A percentile compares a stretch with the other conserved stretches of the same genome.
Evolutionary conservation across 2,113 vertebrate genomes (phyloP).

Genomic region (Corythaixoides concolor): DNA sequence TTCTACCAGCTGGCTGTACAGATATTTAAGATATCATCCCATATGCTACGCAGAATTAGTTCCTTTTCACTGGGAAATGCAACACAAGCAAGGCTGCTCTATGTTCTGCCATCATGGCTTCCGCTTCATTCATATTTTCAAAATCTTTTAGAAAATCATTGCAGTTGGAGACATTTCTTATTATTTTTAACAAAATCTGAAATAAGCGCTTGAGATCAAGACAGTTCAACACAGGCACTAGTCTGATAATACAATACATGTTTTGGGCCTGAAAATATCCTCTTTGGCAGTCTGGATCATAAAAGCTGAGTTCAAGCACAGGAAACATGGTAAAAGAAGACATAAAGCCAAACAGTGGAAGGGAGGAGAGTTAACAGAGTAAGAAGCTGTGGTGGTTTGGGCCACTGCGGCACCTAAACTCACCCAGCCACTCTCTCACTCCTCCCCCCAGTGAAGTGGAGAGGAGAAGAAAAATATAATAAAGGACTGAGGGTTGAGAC

Average conservation of each 20-base stretch:
- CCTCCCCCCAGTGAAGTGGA: no score
- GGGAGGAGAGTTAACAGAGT: background rate
- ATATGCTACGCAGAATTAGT: constrained; percentile 14
- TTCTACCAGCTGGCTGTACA: constrained; percentile 26
- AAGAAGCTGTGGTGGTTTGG: no score
- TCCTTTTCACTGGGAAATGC: background rate
- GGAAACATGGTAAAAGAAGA: background rate
- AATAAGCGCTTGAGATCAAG: background rate
- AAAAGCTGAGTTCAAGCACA: background rate
- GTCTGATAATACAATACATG: background rate
- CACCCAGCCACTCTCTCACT: no score
- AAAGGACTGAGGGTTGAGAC: no score
- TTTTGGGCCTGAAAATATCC: background rate
- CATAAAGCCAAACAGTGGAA: background rate
- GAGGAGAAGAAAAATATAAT: no score
- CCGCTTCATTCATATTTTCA: background rate
- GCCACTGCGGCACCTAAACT: no score
- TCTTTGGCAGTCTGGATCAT: background rate
- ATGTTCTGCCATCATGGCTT: background rate
- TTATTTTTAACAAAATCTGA: background rate
- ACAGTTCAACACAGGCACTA: background rate
- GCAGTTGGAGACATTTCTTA: background rate
- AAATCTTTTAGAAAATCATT: background rate
- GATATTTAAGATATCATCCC: constrained; percentile 33
- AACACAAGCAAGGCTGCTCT: background rate